These are phyloP conservation scores for Emmelina monodactyla DNA, from an alignment of 2,888 invertebrate genomes.

Conservation along the genomic window DNA sequence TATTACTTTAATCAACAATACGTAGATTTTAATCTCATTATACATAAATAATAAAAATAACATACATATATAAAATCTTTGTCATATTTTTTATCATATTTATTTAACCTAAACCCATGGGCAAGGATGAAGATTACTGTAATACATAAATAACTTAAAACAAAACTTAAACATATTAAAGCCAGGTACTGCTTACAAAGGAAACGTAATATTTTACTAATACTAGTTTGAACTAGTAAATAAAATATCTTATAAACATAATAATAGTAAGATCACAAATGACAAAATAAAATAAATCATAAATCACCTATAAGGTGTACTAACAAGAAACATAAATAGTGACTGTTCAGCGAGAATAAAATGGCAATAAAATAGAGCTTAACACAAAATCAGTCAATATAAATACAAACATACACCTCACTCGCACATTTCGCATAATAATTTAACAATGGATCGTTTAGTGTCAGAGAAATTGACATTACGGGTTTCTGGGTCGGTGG, in stretches of 20 bases:
- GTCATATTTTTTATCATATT: too few species aligned
- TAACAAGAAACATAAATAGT: conserved; percentile 25
- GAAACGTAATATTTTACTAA: conserved; percentile 21
- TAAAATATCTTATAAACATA: conserved; percentile 9
- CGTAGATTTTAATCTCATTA: too few species aligned
- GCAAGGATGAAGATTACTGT: conserved; percentile 14
- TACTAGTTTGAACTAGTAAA: conserved; percentile 18
- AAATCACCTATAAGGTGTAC: conserved; percentile 26
- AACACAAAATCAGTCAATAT: conserved; percentile 29
- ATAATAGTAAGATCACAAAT: not conserved
- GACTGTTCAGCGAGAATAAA: conserved; percentile 20
- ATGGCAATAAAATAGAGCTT: conserved; percentile 22
- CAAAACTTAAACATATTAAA: conserved; percentile 49
- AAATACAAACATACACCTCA: conserved; percentile 40
- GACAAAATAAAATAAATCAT: not conserved
- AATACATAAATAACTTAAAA: conserved; percentile 26
- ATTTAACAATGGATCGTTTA: conserved; percentile 28
- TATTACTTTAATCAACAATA: too few species aligned
- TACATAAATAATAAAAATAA: too few species aligned
- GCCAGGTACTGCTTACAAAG: conserved; percentile 35
- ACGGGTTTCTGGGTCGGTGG: conserved; percentile 38
- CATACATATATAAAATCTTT: too few species aligned
- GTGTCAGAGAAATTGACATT: conserved; percentile 43
- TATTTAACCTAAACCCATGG: conserved; percentile 10
- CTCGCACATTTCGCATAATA: conserved; percentile 26